A percentile compares a stretch with the other conserved stretches of the same genome.
phyloP scores from a whole-genome alignment of 2,113 vertebrate genomes.

The Hipposideros armiger region DNA sequence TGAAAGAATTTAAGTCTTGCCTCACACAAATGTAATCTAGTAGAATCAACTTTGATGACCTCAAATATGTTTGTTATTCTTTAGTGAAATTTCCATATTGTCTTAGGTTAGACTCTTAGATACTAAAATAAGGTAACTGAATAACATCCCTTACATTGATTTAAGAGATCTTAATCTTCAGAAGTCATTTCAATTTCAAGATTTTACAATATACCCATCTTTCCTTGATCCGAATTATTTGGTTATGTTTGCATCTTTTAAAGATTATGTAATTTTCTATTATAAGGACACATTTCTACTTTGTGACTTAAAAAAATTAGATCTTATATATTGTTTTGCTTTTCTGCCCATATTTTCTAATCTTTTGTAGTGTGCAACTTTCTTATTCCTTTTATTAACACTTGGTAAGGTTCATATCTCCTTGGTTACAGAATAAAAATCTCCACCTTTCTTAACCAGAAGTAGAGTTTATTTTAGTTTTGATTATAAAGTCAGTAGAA shows the following conservation, averaged over 20 bases:
- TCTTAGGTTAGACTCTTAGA: not conserved
- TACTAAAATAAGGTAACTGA: not conserved
- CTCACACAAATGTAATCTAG: not conserved
- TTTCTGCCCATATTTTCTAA: constrained; percentile 6
- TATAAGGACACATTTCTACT: not conserved
- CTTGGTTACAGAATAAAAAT: constrained; percentile 41
- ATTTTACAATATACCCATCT: constrained; percentile 2
- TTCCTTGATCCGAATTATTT: constrained; percentile 11
- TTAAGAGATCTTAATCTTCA: constrained; percentile 32
- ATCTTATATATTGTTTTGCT: not conserved
- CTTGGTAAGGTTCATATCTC: not conserved
- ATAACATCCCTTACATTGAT: not conserved
- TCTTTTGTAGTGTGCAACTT: not conserved
- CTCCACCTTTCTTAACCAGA: not conserved
- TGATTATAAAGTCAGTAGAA: not conserved
- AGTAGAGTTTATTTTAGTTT: constrained; percentile 10
- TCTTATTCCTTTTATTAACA: constrained; percentile 25
- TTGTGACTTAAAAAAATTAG: not conserved
- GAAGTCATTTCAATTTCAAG: constrained; percentile 36
- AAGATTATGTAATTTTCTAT: not conserved
- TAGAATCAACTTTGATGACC: not conserved
- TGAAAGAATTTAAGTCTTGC: constrained; percentile 12
- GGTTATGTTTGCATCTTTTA: not conserved
- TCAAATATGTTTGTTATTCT: not conserved
- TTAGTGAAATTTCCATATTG: not conserved